Evolutionary conservation across 2,797 vertebrate genomes (phyloP), one percentile per base, ranked within the genome.

Genomic region (Poeciliopsis turneri): DNA sequence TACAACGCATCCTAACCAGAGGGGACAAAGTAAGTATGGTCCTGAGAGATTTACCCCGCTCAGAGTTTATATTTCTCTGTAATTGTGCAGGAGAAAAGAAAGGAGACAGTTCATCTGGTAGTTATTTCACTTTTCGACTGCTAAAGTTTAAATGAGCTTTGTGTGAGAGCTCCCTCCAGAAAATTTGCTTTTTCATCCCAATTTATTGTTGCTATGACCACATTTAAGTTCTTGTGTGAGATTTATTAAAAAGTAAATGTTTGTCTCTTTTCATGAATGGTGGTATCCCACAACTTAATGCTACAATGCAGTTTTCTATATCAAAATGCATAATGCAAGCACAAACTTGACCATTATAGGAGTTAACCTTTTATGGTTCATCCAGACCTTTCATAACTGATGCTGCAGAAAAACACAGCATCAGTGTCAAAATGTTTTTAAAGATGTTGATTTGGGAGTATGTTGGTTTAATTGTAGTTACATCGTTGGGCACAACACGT

Each of bases 1-100:
- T 89, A 95, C 78, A 30, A 43, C 9, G 78, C 82, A 81, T 87
- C 88, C 86, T 89, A 79, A 84, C 89, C 82, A 89, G 85, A 91
- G 81, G 91, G 90, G 89, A 86, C 79, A 75, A 85, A 84, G 74
- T 85, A 86, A 76, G 74, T 84, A 55, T 55, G 85, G 87, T 86
- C 86, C 79, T 78, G 81, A 92, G 89, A 89, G 85, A 82, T 77
- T 78, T 41, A 59, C 53, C 72, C 69, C 75, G 86, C 81, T 89
- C 75, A 73, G 81, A 77, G 76, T 75, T 82, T 77, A 80, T 83
- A 76, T 83, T 88, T 84, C 51, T 73, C 45, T 33, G 72, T 78
- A 78, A 77, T 84, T 78, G 78, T 86, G 75, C 76, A 57, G 76
- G 20, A 16, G 10, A 2, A 46, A 66, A 41, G 75, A 72, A 36